phyloP scores from a whole-genome alignment of 1,140 invertebrate genomes.

The Manduca sexta region DNA sequence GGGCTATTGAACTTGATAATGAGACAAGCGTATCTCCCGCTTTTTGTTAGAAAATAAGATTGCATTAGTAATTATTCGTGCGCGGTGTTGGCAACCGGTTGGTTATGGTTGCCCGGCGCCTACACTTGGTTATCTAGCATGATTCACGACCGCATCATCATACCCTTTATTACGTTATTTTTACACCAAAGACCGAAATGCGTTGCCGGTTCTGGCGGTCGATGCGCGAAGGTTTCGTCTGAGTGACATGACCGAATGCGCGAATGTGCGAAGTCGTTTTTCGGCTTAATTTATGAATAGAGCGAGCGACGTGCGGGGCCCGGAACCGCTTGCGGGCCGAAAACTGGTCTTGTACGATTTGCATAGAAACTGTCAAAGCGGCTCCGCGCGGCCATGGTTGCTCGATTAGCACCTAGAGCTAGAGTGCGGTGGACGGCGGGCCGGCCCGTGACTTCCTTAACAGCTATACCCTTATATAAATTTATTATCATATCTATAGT shows the following conservation, averaged over 20 bases:
- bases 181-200: no score
- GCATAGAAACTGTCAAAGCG: constrained; percentile 69
- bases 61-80: constrained; percentile 57
- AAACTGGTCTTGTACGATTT: constrained; percentile 70
- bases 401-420: constrained; percentile 59
- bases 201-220: no score
- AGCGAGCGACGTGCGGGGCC: constrained; percentile 47
- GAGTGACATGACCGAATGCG: no score
- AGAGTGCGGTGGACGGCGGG: constrained; percentile 20
- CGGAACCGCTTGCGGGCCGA: constrained; percentile 56
- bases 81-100: constrained; percentile 27
- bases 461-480: constrained; percentile 3
- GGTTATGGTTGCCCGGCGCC: constrained; percentile 4
- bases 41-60: constrained; percentile 44
- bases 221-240: no score
- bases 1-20: constrained; percentile 72
- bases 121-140: constrained; percentile 15
- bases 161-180: no score
- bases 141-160: constrained; percentile 16
- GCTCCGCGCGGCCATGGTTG: constrained; percentile 33
- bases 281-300: constrained; percentile 55
- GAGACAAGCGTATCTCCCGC: constrained; percentile 56
- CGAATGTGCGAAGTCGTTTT: no score
- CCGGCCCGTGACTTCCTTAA: neutral
- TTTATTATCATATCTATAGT: no score